Evolutionary conservation across 2,888 invertebrate species (phyloP).

Genomic region (Xylota sylvarum): DNA sequence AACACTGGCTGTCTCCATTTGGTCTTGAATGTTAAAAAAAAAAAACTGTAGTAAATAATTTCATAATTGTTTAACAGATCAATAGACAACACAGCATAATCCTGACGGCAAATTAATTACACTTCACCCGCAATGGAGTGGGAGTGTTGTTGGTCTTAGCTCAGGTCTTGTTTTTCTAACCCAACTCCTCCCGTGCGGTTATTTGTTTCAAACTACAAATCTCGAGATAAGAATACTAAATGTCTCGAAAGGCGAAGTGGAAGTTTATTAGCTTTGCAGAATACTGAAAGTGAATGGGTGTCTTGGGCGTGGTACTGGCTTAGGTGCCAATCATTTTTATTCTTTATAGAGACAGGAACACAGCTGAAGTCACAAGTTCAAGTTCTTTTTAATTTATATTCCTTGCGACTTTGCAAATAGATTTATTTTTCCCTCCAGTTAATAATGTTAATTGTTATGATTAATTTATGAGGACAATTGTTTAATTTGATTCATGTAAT

Average conservation of each 20-base stretch:
- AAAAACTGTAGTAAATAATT: neutral
- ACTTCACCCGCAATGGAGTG: constrained; percentile 18
- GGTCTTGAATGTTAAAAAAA: neutral
- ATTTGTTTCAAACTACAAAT: constrained; percentile 5
- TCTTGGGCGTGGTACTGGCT: constrained; percentile 32
- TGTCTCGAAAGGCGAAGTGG: constrained; percentile 17
- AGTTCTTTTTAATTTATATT: constrained; percentile 18
- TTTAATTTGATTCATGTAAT: neutral
- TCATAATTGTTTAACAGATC: constrained; percentile 39
- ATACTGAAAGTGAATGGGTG: constrained; percentile 44
- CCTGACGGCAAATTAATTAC: constrained; percentile 63
- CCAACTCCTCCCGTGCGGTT: constrained; percentile 5
- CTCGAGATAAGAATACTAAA: constrained; percentile 33
- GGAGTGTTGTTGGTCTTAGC: constrained; percentile 28
- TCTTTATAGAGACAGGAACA: neutral
- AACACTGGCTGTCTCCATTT: neutral
- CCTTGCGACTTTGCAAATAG: neutral
- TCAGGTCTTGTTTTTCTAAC: constrained; percentile 6
- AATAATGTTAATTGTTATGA: neutral
- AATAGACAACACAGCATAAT: constrained; percentile 47
- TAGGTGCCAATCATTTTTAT: constrained; percentile 21
- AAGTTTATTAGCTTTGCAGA: constrained; percentile 38
- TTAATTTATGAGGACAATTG: constrained; percentile 22
- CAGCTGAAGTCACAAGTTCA: constrained; percentile 29
- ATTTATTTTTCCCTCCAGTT: neutral